Evolutionary conservation across 2,113 vertebrate species (phyloP).

Genomic region (Bubo bubo): DNA sequence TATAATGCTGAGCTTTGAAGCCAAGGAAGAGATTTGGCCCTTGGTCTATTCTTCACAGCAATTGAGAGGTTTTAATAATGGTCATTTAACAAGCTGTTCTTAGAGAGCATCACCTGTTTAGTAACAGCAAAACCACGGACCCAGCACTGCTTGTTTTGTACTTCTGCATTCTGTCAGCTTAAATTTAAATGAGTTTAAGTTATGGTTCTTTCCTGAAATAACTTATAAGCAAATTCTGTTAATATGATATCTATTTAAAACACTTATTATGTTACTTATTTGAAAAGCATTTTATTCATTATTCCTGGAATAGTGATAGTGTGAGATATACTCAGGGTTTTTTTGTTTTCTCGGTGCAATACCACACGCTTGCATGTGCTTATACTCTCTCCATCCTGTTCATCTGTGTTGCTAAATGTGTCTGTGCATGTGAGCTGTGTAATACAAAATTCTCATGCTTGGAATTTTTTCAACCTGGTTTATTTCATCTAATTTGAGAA

Average conservation of each 20-base stretch:
- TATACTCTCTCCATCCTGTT: not conserved
- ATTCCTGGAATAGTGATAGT: not conserved
- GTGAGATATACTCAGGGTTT: not conserved
- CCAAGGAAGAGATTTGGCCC: conserved; percentile 44
- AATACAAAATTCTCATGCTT: not conserved
- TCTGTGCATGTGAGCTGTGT: not conserved
- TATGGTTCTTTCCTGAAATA: not conserved
- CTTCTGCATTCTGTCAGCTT: not conserved
- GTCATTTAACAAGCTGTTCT: conserved; percentile 36
- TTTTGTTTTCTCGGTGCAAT: not conserved
- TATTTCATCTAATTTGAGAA: conserved; percentile 49
- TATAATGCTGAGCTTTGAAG: conserved; percentile 61
- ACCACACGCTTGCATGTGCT: accelerated
- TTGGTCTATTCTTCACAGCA: conserved; percentile 56
- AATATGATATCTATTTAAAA: not conserved
- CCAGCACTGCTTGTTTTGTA: not conserved
- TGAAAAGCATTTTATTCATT: not conserved
- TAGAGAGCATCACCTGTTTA: conserved; percentile 44
- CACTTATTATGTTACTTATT: not conserved
- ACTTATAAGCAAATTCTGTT: not conserved
- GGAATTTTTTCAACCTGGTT: conserved; percentile 16
- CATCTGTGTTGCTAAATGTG: not conserved
- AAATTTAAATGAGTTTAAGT: not conserved
- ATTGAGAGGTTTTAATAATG: conserved; percentile 60
- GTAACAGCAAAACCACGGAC: not conserved